Percentiles rank a stretch among this genome's conserved stretches.
Conservation (phyloP, 2,888 invertebrate species). For the Pandemis corylana region DNA sequence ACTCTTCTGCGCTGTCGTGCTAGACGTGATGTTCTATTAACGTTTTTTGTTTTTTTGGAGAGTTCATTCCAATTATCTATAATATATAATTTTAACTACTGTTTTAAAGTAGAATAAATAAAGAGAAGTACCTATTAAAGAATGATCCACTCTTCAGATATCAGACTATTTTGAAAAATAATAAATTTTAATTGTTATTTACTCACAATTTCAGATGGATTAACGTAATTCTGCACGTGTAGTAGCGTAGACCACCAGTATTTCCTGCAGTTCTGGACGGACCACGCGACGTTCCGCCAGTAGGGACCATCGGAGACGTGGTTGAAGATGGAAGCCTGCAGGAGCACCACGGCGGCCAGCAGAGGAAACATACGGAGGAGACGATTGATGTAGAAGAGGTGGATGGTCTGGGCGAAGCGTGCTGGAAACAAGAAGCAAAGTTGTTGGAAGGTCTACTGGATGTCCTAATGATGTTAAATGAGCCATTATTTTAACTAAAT, state of each 20-base stretch:
- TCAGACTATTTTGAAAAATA: too few species aligned
- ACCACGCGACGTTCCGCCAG: constrained; percentile 72
- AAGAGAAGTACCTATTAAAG: too few species aligned
- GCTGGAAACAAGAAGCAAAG: constrained; percentile 50
- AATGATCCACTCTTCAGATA: too few species aligned
- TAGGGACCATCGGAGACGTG: constrained; percentile 63
- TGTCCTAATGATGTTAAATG: neutral
- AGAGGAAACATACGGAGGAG: constrained; percentile 64
- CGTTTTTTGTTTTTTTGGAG: too few species aligned
- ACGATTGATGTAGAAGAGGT: constrained; percentile 62
- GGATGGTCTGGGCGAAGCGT: constrained; percentile 58
- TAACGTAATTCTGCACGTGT: constrained; percentile 80
- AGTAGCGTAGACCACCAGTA: constrained; percentile 81
- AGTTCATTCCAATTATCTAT: too few species aligned
- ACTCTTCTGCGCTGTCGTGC: too few species aligned
- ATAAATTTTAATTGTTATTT: neutral
- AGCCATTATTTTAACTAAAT: too few species aligned
- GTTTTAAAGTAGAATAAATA: too few species aligned
- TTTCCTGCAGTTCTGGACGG: constrained; percentile 62
- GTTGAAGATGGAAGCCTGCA: constrained; percentile 60
- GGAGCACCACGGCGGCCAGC: constrained; percentile 57
- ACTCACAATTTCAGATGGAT: constrained; percentile 56
- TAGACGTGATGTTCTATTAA: too few species aligned
- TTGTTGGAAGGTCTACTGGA: neutral
- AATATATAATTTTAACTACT: neutral